A percentile compares a stretch with the other conserved stretches of the same genome.
phyloP scores from a whole-genome alignment of 2,113 vertebrate species.

The mouse (Mus musculus) region DNA sequence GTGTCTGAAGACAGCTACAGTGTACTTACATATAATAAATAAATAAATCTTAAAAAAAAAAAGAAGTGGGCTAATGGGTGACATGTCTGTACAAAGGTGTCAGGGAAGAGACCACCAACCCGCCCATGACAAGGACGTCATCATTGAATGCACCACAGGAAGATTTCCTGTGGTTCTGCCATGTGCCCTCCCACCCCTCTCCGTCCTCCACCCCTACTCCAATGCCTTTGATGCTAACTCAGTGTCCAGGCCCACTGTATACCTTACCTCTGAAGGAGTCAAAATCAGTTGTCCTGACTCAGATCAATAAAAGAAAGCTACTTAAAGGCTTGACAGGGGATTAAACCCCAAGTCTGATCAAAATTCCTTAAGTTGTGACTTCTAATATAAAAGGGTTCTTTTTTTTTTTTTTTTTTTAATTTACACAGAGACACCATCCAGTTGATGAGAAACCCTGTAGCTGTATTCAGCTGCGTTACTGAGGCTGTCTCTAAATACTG shows the following conservation, averaged over 20 bases:
- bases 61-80: neutral
- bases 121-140: neutral
- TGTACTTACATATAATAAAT: no score
- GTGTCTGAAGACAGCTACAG: no score
- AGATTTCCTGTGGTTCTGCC: neutral
- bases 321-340: neutral
- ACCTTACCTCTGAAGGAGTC: neutral
- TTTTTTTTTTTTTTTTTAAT: neutral
- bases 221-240: neutral
- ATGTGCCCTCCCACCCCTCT: neutral
- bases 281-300: neutral
- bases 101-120: neutral
- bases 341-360: neutral
- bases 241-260: neutral
- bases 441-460: neutral
- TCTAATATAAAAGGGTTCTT: neutral
- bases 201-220: neutral
- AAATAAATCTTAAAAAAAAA: no score
- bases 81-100: neutral
- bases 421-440: neutral
- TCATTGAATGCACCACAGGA: neutral
- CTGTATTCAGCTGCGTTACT: neutral
- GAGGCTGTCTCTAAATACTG: neutral
- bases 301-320: neutral
- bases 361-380: neutral